These are phyloP conservation scores for Monarcha castaneiventris DNA, from an alignment of 2,113 vertebrate species.

Conservation along the genomic window DNA sequence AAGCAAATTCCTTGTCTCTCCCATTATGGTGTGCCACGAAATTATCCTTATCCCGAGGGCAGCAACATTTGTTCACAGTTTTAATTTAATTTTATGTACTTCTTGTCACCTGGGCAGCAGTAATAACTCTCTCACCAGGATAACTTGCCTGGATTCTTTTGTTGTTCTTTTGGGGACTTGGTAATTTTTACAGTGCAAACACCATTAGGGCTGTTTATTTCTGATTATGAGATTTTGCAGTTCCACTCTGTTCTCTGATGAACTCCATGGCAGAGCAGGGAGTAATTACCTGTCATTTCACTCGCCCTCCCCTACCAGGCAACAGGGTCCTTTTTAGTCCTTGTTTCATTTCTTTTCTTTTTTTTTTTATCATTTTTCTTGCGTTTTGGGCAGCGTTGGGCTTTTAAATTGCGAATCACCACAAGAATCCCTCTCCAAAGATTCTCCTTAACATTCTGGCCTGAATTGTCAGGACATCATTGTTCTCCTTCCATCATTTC, in stretches of 20 bases:
- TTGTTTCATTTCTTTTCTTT: not conserved
- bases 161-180: not conserved
- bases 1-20: not conserved
- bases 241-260: not conserved
- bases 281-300: not conserved
- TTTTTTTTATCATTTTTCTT: not conserved
- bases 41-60: not conserved
- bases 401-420: not conserved
- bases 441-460: not conserved
- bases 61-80: not conserved
- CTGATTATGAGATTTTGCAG: not conserved
- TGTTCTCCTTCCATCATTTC: not conserved
- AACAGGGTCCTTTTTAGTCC: not conserved
- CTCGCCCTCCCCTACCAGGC: not conserved
- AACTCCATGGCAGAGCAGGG: not conserved
- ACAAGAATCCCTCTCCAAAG: not conserved
- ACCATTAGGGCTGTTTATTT: not conserved
- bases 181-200: not conserved
- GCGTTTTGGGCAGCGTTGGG: not conserved
- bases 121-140: slow-evolving; percentile 5
- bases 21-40: not conserved
- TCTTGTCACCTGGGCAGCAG: not conserved
- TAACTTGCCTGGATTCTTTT: not conserved
- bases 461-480: not conserved
- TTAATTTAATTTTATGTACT: slow-evolving; percentile 23